Conservation (phyloP, 2,888 invertebrate species). For the Hirtodrosophila alboralis region DNA sequence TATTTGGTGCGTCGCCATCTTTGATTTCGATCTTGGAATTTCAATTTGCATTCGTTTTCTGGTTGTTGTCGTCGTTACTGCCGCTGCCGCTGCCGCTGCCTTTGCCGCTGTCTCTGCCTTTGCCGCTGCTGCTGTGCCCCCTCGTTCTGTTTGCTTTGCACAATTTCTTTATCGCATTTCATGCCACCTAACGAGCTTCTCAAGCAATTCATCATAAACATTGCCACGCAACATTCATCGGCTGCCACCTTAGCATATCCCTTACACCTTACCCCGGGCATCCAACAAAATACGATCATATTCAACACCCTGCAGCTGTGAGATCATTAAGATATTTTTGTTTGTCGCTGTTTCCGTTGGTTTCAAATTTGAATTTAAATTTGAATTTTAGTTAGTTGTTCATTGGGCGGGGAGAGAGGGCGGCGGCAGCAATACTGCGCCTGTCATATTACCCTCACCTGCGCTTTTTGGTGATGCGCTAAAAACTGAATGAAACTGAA, state of each 20-base stretch:
- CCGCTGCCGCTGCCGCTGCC: slow-evolving; percentile 3
- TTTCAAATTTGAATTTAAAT: slow-evolving; percentile 23
- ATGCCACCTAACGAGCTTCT: slow-evolving; percentile 47
- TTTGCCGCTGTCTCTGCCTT: too few relatives aligned
- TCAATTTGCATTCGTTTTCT: slow-evolving; percentile 64
- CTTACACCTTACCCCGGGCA: background rate
- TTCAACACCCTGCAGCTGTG: slow-evolving; percentile 23
- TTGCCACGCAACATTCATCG: slow-evolving; percentile 52
- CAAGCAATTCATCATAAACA: slow-evolving; percentile 66
- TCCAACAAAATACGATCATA: too few relatives aligned
- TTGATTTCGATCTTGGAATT: slow-evolving; percentile 72
- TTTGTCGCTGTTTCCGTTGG: slow-evolving; percentile 47
- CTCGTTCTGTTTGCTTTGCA: slow-evolving; percentile 9
- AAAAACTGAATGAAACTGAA: too few relatives aligned
- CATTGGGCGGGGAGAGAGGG: background rate
- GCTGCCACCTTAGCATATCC: slow-evolving; percentile 13
- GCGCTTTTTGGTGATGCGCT: background rate
- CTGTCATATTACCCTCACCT: slow-evolving; percentile 45
- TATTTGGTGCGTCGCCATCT: slow-evolving; percentile 54
- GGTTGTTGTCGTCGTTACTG: slow-evolving; percentile 6
- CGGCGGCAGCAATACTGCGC: background rate
- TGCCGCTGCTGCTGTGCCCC: too few relatives aligned
- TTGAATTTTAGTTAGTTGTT: background rate
- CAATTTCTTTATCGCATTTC: slow-evolving; percentile 6
- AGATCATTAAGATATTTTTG: slow-evolving; percentile 63